These are phyloP conservation scores for Adela reaumurella DNA, from an alignment of 2,888 invertebrate genomes.

Conservation along the genomic window DNA sequence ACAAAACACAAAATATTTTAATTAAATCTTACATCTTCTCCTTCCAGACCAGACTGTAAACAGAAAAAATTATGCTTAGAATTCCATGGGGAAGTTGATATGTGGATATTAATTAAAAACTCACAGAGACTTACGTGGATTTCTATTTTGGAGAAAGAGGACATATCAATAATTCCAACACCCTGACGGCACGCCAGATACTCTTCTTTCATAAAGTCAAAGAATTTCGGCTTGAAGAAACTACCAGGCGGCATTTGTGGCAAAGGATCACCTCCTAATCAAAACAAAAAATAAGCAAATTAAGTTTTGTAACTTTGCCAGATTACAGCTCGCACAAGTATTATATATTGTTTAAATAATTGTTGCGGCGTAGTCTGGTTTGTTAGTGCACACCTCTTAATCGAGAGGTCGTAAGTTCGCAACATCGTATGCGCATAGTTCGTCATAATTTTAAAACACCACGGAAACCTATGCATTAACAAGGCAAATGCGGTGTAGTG, in stretches of 20 bases:
- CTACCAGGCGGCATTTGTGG: conserved; percentile 57
- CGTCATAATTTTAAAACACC: no score
- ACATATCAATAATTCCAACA: conserved; percentile 77
- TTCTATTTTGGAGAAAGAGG: conserved; percentile 73
- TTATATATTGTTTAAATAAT: neutral
- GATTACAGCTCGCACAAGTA: neutral
- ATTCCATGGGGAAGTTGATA: no score
- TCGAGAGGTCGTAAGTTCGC: no score
- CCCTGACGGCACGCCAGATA: conserved; percentile 70
- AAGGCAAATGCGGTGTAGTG: no score
- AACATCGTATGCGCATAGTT: no score
- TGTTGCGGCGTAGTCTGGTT: no score
- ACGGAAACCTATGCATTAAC: no score
- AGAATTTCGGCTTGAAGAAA: conserved; percentile 67
- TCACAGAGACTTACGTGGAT: conserved; percentile 52
- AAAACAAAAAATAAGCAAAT: conserved; percentile 5
- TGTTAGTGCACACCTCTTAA: no score
- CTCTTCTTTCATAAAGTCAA: conserved; percentile 65
- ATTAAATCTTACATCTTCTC: conserved; percentile 2
- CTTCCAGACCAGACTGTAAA: neutral
- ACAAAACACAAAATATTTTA: neutral
- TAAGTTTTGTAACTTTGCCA: neutral
- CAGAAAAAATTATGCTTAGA: conserved; percentile 4
- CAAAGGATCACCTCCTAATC: conserved; percentile 40
- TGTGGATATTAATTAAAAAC: no score